Base-by-base conservation (phyloP, 2,113 vertebrate species). In the Scortum barcoo region DNA sequence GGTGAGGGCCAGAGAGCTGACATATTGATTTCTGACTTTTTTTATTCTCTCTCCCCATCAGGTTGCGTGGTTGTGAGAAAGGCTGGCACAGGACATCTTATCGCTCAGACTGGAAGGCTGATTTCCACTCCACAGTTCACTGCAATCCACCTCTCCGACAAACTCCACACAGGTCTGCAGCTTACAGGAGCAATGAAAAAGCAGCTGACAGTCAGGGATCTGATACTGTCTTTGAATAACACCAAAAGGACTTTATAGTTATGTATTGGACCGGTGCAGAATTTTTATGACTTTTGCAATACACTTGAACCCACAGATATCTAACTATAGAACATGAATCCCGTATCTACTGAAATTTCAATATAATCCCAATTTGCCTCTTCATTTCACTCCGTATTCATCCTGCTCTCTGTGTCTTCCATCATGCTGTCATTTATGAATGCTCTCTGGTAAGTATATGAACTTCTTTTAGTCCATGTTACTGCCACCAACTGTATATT, bases 1-100 rank as follows among this genome's bases (percentile, higher is more conserved):
- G 46, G 63, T 63, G 61, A 72, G 38, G 67, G 62, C 68, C 68
- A 74, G 69, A 63, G 58, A 86, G 69, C 69, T 63, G 69, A 85
- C 56, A 74, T 86, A 86, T 86, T 83, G 80, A 86, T 89, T 86
- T 78, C 10, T 2, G 62, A 50, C 33, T 28, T 28, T 40, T 33
- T 33, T 51, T 38, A 42, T 20, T 28, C 24, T 65, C 24, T 57
- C 24, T 72, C 51, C 62, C 51, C 68, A 70, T 56, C 72, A 76
- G 62, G 66, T 72, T 75, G 58, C 2, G 20, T 68, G 30, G 33
- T 7, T 68, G 66, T 66, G 74, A 78, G 63, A 62, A 65, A 53
- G 48, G 24, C 54, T 7, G 67, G 16, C 76, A 76, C 76, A 75
- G 61, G 46, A n/a, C 2, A 14, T 61, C 36, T 75, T 48, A 78